phyloP scores from a whole-genome alignment of 2,888 invertebrate species.

The Miltochrista miniata region DNA sequence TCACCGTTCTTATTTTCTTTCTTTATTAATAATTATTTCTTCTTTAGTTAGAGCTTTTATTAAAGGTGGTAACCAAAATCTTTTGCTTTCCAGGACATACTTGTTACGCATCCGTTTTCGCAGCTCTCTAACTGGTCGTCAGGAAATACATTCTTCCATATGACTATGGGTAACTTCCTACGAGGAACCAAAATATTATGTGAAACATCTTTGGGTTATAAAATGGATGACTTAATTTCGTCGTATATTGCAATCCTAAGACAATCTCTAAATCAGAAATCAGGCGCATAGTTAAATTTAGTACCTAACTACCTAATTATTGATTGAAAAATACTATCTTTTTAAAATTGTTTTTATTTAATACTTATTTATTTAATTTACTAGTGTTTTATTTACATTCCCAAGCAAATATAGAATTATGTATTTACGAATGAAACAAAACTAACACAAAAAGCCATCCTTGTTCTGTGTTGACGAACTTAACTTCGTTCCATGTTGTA shows the following conservation, averaged over 20 bases:
- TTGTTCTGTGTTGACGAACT: no score
- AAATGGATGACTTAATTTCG: constrained; percentile 97
- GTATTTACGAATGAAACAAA: no score
- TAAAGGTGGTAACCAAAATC: background rate
- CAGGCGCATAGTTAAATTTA: constrained; percentile 21
- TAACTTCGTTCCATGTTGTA: no score
- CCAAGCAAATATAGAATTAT: background rate
- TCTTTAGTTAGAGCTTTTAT: no score
- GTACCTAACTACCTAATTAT: background rate
- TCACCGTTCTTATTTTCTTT: background rate
- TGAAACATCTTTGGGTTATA: constrained; percentile 96
- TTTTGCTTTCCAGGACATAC: constrained; percentile 85
- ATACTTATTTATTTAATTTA: background rate
- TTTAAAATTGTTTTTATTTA: no score
- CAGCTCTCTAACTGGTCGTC: constrained; percentile 98
- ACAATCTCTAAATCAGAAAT: constrained; percentile 58
- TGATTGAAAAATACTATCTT: background rate
- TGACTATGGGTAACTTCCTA: constrained; percentile 97
- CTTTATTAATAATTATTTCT: background rate
- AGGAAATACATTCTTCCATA: constrained; percentile 97
- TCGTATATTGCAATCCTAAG: constrained; percentile 90
- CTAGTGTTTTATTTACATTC: background rate
- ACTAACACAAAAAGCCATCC: no score
- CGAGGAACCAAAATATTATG: constrained; percentile 94
- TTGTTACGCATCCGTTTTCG: constrained; percentile 93